These are phyloP conservation scores for Diuraphis noxia DNA, from an alignment of 1,140 invertebrate species.

Conservation along the genomic window DNA sequence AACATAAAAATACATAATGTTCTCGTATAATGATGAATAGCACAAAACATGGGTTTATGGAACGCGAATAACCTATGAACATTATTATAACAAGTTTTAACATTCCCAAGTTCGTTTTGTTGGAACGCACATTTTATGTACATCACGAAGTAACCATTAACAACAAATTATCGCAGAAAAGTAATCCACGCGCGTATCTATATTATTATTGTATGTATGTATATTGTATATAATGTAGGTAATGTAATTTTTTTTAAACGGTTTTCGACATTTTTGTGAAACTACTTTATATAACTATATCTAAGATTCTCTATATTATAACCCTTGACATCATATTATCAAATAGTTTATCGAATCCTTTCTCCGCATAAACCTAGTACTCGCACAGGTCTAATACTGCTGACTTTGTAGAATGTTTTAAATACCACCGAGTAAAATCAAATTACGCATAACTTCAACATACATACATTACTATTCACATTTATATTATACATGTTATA, in stretches of 20 bases:
- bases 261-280: conserved; percentile 25
- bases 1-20: not conserved
- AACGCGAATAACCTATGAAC: not conserved
- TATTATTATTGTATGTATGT: too few relatives aligned
- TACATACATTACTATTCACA: not conserved
- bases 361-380: not conserved
- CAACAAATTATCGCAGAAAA: not conserved
- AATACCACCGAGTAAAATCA: not conserved
- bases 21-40: conserved; percentile 14
- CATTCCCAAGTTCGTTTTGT: conserved; percentile 17
- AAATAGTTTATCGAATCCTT: not conserved
- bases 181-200: not conserved
- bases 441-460: not conserved
- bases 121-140: not conserved
- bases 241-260: conserved; percentile 1
- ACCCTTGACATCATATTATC: conserved; percentile 27
- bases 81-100: conserved; percentile 17
- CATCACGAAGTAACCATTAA: conserved; percentile 20
- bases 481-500: not conserved
- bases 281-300: not conserved
- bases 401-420: not conserved
- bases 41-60: not conserved
- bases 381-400: not conserved
- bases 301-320: not conserved
- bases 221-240: not conserved